Base-by-base conservation (phyloP, 2,113 vertebrate species). In the Tupaia tana region DNA sequence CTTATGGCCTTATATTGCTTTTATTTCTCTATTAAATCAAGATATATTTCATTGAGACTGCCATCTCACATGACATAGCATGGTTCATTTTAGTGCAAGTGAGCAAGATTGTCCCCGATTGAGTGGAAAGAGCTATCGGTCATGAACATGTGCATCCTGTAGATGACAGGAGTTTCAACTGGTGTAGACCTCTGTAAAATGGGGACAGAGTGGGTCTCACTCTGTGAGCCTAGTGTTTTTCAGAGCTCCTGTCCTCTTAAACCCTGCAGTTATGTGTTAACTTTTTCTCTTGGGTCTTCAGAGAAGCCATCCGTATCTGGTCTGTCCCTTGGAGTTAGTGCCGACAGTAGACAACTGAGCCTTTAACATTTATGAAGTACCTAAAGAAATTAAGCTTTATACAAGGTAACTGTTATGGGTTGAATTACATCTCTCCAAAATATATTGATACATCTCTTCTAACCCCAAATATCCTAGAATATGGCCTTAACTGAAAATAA, bases 11-110 rank as follows among this genome's bases (percentile, higher is more conserved):
- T 98, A 96, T 97, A 97, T 98, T 66, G 94, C 70, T 98, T 98
- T 98, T 98, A 98, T 98, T 98, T 98, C 98, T 98, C 97, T 98
- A 97, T 97, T 98, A 98, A 98, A 98, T 97, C 96, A 96, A 98
- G 97, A 96, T 96, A 89, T 97, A 97, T 96, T 90, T 97, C 90
- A 89, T 25, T 13, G 97, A 97, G 86, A 31, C 95, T 59, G 71
- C 87, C 12, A 13, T 89, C n/a, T 70, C 61, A 54, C 58, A 43
- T 18, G 69, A 70, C 89, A 86, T 15, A 70, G 66, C 61, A 10
- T 67, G 75, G 85, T 77, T 90, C 81, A 20, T 89, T 95, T 52
- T 69, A 75, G 64, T 85, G 8, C 59, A 0, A 15, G 29, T 29
- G 43, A 81, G 29, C 77, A 24, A 61, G 90, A 52, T 56, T 82